Base-by-base conservation (phyloP, 2,797 vertebrate species). In the Lagocephalus sceleratus region DNA sequence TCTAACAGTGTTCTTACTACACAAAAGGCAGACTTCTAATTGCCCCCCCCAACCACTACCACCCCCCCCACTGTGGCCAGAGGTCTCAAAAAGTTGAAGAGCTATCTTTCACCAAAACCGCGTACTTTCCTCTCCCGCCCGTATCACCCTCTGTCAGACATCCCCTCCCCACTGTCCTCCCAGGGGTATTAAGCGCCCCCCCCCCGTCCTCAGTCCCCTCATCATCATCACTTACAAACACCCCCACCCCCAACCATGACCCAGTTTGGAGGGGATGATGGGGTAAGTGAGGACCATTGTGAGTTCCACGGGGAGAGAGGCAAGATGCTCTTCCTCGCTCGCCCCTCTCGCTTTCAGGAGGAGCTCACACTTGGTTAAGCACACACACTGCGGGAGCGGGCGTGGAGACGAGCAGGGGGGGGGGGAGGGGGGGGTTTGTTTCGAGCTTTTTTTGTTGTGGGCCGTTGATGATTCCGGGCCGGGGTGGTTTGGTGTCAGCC, bases 211-310 rank as follows among this genome's bases (percentile, higher is more conserved):
- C 71, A 21, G 48, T 60, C 47, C 64, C 75, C 17, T 60, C 76
- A 57, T 21, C 53, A 57, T 41, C 46, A 38, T 62, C 55, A 60
- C 20, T 40, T 47, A 60, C 16, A 49, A 51, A 63, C 43, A 51
- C 54, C 56, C 51, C 47, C 60, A 43, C 47, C 60, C 54, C 79
- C 79, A 75, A 73, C 81, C 69, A 39, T 90, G 90, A 90, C 88
- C 89, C 88, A 90, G 61, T 87, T 92, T 76, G 79, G 51, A 66
- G 73, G 74, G 76, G 68, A 87, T 85, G 76, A 78, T 60, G 80
- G 81, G 80, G 84, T 83, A 81, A 88, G 84, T 73, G 79, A 81
- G 84, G 82, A 85, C 79, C 83, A 81, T 80, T 85, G 82, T 83
- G 75, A 82, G 73, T 57, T 76, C 79, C 83, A 79, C 54, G 20